A percentile compares a stretch with the other conserved stretches of the same genome.
phyloP scores from a whole-genome alignment of 2,888 invertebrate species.

The Papilio protenor region DNA sequence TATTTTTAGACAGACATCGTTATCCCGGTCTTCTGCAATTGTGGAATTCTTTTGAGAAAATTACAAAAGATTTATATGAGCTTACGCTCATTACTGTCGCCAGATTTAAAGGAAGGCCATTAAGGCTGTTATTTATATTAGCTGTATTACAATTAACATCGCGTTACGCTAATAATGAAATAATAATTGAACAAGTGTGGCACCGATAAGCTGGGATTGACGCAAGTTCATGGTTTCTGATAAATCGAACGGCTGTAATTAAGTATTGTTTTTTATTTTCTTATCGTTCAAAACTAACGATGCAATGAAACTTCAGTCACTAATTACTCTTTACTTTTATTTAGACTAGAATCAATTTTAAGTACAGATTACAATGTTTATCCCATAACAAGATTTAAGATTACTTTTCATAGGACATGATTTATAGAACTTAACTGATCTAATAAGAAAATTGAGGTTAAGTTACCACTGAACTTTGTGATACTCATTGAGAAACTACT shows the following conservation, averaged over 20 bases:
- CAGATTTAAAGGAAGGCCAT: conserved; percentile 12
- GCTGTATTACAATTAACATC: conserved; percentile 1
- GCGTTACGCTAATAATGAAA: conserved; percentile 23
- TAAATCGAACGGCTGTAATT: conserved; percentile 8
- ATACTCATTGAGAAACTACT: too few species aligned
- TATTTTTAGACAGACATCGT: too few species aligned
- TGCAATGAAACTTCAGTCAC: background rate
- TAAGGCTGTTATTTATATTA: background rate
- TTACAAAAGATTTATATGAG: background rate
- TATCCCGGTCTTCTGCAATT: too few species aligned
- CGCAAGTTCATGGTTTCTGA: conserved; percentile 38
- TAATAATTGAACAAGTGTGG: conserved; percentile 40
- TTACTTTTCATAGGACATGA: background rate
- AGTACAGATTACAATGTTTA: background rate
- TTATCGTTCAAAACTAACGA: background rate
- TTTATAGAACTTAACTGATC: too few species aligned
- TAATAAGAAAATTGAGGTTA: too few species aligned
- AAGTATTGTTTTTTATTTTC: background rate
- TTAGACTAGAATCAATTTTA: background rate
- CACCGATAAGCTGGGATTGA: conserved; percentile 16
- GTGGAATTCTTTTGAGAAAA: too few species aligned
- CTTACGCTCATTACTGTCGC: background rate
- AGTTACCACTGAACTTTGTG: too few species aligned
- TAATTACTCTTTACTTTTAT: background rate
- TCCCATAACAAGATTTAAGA: background rate